A percentile compares a stretch with the other conserved stretches of the same genome.
Evolutionary conservation across 2,797 vertebrate genomes (phyloP).

Genomic region (Cygnus olor): DNA sequence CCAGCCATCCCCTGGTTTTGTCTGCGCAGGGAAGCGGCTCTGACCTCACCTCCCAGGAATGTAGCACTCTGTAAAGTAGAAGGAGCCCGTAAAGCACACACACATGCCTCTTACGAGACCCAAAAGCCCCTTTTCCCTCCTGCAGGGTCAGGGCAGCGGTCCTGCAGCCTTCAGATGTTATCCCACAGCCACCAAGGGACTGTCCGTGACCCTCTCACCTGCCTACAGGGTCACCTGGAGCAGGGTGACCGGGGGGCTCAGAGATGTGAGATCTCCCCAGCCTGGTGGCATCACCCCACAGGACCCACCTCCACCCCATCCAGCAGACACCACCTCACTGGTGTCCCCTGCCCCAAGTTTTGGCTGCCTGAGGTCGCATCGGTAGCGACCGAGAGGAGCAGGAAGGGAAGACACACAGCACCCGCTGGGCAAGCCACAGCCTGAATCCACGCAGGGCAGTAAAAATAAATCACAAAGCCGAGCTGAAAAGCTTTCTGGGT

Average conservation of each 20-base stretch:
- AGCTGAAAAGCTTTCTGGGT: not conserved
- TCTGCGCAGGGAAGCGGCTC: not conserved
- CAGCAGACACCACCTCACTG: not conserved
- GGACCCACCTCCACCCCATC: not conserved
- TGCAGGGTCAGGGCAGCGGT: not conserved
- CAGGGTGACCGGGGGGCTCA: not conserved
- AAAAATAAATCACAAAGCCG: not conserved
- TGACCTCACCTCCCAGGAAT: conserved; percentile 42
- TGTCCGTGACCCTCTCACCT: accelerated
- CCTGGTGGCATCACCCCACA: not conserved
- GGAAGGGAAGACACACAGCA: not conserved
- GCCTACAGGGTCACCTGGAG: not conserved
- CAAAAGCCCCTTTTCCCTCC: not conserved
- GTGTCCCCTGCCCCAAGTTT: no score
- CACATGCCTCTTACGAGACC: not conserved
- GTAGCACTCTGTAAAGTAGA: not conserved
- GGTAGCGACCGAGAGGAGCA: not conserved
- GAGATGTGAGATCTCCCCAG: not conserved
- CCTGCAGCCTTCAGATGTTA: not conserved
- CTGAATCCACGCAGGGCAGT: accelerated
- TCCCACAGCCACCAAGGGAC: not conserved
- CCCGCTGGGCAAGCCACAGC: not conserved
- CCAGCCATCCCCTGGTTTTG: not conserved
- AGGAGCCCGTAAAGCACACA: not conserved
- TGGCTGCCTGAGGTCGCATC: accelerated